Base-by-base conservation (phyloP, 2,888 invertebrate species). In the Sylvicola cinctus region DNA sequence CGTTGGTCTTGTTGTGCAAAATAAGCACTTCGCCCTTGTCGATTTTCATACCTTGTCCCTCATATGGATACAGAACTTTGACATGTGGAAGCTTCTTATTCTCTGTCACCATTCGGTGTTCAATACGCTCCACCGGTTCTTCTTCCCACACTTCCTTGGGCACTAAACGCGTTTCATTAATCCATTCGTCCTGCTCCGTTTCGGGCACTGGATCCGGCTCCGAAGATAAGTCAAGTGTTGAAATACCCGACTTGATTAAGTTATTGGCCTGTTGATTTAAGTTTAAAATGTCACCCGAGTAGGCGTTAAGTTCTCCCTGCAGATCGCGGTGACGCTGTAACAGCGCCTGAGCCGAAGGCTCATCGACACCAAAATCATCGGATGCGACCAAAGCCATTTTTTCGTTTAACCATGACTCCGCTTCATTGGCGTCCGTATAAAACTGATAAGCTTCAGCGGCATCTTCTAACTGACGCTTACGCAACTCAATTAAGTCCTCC, bases 351-450 rank as follows among this genome's bases (percentile, higher is more conserved):
- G 88, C 90, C 36, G 81, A 78, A 0, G 87, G 83, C 46, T 91
- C 91, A 60, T 93, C 93, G 12, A 74, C 73, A 2, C 96, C 96
- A 49, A 79, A 81, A 62, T 98, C 96, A 33, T 71, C 71, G 0
- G 87, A 85, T 10, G 75, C 71, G 11, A 91, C 84, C 27, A 98
- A 65, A 0, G 91, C 80, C 58, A 87, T 78, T 59, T 90, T 91
- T 56, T 96, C 96, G 44, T 85, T 83, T 61, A 95, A 73, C 91
- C 93, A 96, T 0, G 91, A 91, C 47, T 96, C 95, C 0, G 90
- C 84, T 51, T 96, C 96, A 59, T 96, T 93, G 0, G 93, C 91
- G 58, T 96, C 96, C 1, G 90, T 83, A 55, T 91, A 90, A 62
- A 91, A 93, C 65, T 91, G 91, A 47, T 88, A 90, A 1, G 93